phyloP scores from a whole-genome alignment of 2,797 vertebrate species.

The Liparis tanakae region DNA sequence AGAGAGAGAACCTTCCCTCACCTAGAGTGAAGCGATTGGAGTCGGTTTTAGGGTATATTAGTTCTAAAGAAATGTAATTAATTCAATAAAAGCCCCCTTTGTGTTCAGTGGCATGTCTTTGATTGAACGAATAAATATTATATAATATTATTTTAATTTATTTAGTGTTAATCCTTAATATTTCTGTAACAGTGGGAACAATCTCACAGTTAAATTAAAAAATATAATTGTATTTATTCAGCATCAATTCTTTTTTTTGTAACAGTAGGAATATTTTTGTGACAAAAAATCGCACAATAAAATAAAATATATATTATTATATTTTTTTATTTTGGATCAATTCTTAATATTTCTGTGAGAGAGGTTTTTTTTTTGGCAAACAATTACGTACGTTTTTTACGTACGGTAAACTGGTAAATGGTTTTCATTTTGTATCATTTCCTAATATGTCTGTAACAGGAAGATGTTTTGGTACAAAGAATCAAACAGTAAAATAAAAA shows the following conservation, averaged over 20 bases:
- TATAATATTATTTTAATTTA: neutral
- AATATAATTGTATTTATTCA: too few species aligned
- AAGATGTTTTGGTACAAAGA: neutral
- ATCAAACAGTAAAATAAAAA: neutral
- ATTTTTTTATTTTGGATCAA: too few species aligned
- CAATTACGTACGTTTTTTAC: too few species aligned
- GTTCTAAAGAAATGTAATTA: neutral
- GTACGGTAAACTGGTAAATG: too few species aligned
- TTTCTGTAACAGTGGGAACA: neutral
- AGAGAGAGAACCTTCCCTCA: conserved; percentile 12
- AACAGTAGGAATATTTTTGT: too few species aligned
- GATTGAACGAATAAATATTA: neutral
- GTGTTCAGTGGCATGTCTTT: neutral
- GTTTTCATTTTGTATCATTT: too few species aligned
- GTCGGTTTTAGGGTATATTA: conserved; percentile 13
- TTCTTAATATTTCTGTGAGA: too few species aligned
- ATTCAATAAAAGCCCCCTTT: conserved; percentile 3
- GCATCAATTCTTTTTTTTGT: too few species aligned
- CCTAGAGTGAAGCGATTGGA: neutral
- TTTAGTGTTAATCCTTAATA: neutral
- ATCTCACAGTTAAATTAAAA: too few species aligned
- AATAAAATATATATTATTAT: too few species aligned
- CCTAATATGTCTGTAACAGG: too few species aligned
- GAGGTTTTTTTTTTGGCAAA: too few species aligned
- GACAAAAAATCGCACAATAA: neutral